Conservation (phyloP, 2,113 vertebrate genomes). For the Galemys pyrenaicus region DNA sequence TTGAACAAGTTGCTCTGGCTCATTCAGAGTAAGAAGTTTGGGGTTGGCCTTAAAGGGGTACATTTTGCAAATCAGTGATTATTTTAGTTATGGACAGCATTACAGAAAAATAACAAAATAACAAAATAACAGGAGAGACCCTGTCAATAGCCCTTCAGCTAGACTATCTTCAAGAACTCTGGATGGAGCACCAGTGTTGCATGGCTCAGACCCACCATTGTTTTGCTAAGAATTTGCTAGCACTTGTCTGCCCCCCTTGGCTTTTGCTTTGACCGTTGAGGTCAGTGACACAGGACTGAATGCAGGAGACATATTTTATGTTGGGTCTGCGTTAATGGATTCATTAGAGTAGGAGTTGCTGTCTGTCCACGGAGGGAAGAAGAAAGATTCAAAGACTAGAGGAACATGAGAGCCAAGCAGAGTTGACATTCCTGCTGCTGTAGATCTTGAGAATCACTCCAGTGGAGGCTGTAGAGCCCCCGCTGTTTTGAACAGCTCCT, state of each 20-base stretch:
- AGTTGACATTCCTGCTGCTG: not conserved
- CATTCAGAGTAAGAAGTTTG: not conserved
- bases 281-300: not conserved
- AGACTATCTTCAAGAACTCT: not conserved
- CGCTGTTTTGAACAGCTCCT: not conserved
- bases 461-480: not conserved
- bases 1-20: not conserved
- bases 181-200: not conserved
- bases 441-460: not conserved
- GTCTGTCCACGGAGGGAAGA: not conserved
- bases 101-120: not conserved
- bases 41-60: not conserved
- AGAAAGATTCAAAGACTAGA: too few relatives aligned
- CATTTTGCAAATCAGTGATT: not conserved
- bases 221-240: not conserved
- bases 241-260: not conserved
- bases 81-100: not conserved
- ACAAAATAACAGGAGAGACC: not conserved
- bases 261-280: constrained; percentile 3
- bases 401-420: not conserved
- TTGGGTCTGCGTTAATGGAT: not conserved
- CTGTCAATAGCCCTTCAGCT: not conserved
- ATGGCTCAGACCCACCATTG: not conserved
- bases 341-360: not conserved
- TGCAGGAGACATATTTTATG: not conserved